Conservation (phyloP, 2,113 vertebrate genomes). For the Pelvicachromis taeniatus region DNA sequence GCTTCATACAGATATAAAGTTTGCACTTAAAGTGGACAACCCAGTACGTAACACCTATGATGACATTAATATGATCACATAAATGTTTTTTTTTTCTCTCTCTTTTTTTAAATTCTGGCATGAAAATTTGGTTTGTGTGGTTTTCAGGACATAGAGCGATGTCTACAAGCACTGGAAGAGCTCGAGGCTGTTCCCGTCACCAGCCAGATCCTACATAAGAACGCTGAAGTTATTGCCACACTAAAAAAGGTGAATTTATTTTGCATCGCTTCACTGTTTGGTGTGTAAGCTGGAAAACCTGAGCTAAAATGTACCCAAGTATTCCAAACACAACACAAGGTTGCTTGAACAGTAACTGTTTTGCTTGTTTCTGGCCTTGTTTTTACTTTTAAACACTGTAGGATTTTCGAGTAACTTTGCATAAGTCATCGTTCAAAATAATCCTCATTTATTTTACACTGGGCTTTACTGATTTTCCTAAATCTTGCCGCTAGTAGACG, state of each 20-base stretch:
- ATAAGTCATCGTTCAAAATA: neutral
- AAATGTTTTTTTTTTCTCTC: neutral
- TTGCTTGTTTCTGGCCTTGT: neutral
- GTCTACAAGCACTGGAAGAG: constrained; percentile 86
- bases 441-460: neutral
- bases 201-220: constrained; percentile 94
- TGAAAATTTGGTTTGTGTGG: neutral
- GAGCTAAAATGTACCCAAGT: neutral
- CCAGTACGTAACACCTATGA: constrained; percentile 76
- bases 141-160: constrained; percentile 87
- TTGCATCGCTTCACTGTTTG: fast-evolving
- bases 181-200: constrained; percentile 89
- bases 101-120: neutral
- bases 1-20: constrained; percentile 95
- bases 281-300: neutral
- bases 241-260: constrained; percentile 80
- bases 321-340: neutral
- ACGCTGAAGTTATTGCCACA: constrained; percentile 91
- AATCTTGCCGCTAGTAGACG: neutral
- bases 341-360: neutral
- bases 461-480: neutral
- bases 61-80: fast-evolving
- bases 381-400: neutral
- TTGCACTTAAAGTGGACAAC: constrained; percentile 94
- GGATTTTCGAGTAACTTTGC: neutral